phyloP scores from a whole-genome alignment of 2,113 vertebrate genomes.

The Sorex araneus region DNA sequence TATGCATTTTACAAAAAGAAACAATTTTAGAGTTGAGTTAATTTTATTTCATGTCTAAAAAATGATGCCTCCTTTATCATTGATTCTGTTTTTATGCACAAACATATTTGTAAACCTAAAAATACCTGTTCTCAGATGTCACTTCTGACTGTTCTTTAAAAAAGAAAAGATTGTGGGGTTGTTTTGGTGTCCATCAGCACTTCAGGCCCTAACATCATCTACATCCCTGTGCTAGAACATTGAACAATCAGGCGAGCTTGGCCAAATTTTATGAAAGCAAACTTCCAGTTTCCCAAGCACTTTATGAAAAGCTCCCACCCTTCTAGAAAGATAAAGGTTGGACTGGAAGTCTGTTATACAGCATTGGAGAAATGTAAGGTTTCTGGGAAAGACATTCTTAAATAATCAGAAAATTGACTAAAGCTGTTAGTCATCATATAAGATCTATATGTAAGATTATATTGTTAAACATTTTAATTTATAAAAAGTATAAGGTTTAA shows the following conservation, averaged over 20 bases:
- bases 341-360: not conserved
- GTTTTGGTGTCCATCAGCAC: no score
- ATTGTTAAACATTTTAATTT: not conserved
- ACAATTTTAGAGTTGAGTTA: not conserved
- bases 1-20: not conserved
- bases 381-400: not conserved
- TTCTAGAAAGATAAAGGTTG: not conserved
- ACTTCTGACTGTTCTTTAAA: not conserved
- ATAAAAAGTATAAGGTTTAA: accelerated
- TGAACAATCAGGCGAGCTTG: no score
- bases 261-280: no score
- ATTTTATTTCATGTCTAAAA: not conserved
- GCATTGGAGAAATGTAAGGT: not conserved
- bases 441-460: no score
- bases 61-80: not conserved
- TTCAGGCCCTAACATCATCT: no score
- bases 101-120: no score
- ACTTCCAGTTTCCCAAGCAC: no score
- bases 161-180: no score
- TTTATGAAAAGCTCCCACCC: no score
- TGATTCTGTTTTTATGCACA: not conserved
- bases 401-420: not conserved
- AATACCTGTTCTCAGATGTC: not conserved
- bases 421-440: not conserved
- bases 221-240: no score